Percentiles rank a stretch among this genome's conserved stretches.
phyloP scores from a whole-genome alignment of 2,888 invertebrate species.

The Oligia fasciuncula region DNA sequence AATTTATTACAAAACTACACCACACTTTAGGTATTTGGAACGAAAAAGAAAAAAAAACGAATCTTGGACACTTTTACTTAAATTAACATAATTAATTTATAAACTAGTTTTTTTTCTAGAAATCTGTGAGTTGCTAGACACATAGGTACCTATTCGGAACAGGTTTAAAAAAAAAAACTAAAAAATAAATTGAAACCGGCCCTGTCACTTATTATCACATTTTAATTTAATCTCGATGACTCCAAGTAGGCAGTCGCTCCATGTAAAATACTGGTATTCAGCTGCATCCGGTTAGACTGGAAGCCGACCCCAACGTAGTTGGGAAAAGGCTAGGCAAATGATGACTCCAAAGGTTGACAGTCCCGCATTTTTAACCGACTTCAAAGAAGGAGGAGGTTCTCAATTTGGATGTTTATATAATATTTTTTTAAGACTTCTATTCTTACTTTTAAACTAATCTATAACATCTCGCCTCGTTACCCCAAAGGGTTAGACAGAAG shows the following conservation, averaged over 20 bases:
- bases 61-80: conserved; percentile 39
- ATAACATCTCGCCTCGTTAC: background rate
- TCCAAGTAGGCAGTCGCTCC: background rate
- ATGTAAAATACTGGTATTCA: too few relatives aligned
- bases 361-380: background rate
- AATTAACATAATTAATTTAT: conserved; percentile 39
- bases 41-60: background rate
- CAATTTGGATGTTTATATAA: too few relatives aligned
- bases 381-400: background rate
- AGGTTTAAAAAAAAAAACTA: background rate
- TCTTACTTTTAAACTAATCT: background rate
- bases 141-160: background rate
- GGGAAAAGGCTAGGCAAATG: too few relatives aligned
- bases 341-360: background rate
- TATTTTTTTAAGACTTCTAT: background rate
- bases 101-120: conserved; percentile 42
- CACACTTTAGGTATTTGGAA: background rate
- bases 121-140: conserved; percentile 12
- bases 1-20: conserved; percentile 14
- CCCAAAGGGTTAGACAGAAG: background rate
- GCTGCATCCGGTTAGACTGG: too few relatives aligned
- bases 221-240: background rate
- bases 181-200: background rate
- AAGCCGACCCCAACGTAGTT: too few relatives aligned
- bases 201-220: background rate